Base-by-base conservation (phyloP, 2,797 vertebrate species). In the Tadarida brasiliensis region DNA sequence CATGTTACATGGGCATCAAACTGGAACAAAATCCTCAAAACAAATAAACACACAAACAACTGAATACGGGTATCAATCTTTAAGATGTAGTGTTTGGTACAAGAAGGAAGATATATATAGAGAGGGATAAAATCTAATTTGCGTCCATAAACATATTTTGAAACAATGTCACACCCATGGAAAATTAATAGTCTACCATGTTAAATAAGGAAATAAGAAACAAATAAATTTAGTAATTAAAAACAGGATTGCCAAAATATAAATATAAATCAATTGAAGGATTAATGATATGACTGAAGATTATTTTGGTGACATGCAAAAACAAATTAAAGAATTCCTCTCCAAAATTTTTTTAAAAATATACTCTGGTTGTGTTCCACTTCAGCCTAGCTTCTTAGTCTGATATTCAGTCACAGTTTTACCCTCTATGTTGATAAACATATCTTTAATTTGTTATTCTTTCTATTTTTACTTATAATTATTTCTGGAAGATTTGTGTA, bases 401-500 rank as follows among this genome's bases (percentile, higher is more conserved):
- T 16, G 6, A 56, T 63, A 70, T 63, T 70, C 24, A 47, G 14
- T 1, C 6, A 39, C 0, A 57, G 3, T 86, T 85, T 67, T 33
- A 0, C 57, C 6, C 10, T 84, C 30, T 39, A 9, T 33, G 2
- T 35, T 90, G 12, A 28, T 68, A 68, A 85, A 47, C 1, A n/a
- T 39, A 28, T 30, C 6, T 76, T 90, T n/a, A 73, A 39, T 57
- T 86, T 88, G 87, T 78, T 49, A 57, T 24, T 33, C 2, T 84
- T 87, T 49, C n/a, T 74, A 54, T 70, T 87, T 87, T 59, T 54
- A 86, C 16, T 65, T 44, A 56, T 65, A 7, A 61, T 71, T 81
- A 44, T 90, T 96, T 96, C n/a, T 90, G 49, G 12, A 63, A 74
- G 54, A 56, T 67, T 74, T 47, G 7, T 33, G 80, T 84, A 67